Evolutionary conservation across 1,140 invertebrate genomes (phyloP), one percentile per base, ranked within the genome.

Genomic region (Chironomus striatipennis): DNA sequence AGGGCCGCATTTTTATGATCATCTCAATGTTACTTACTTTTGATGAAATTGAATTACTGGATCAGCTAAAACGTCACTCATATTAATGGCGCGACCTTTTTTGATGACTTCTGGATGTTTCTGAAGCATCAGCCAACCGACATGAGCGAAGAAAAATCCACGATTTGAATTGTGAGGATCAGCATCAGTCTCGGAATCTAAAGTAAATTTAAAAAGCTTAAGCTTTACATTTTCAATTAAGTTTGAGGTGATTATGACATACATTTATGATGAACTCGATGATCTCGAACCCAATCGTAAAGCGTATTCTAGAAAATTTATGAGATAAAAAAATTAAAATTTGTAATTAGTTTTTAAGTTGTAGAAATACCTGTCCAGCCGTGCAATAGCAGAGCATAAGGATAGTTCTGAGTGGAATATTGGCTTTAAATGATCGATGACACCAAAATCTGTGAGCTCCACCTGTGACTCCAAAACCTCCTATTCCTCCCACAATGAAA

Each of bases 91-190:
- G 17, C 84, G 84, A 6, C 95, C 94, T 77, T 89, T 90, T 20
- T 81, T 83, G 20, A 89, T 85, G 0, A 96, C 92, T 75, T 94
- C 89, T 0, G 93, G 92, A 82, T 95, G 93, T 82, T 96, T 96
- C 73, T 87, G 86, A 84, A 88, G 86, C 88, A 93, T 88, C 77
- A 97, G 84, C 95, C 95, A 97, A 1, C 95, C 95, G 42, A 96
- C 89, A 78, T 97, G 95, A 0, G 94, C 84, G 82, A 96, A 97
- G 84, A 96, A 97, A 82, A 97, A 95, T 0, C 95, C 95, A n/a
- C 94, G 85, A 64, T 88, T 89, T 7, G 89, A 90, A 79, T 96
- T 93, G 79, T 97, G 94, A 0, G 95, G 95, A 83, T 97, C 95
- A 0, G 93, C 94, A 79, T 93, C 88, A 0, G 94, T 95, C 79